Conservation (phyloP, 2,888 invertebrate species). For the Drosophila algonquin region DNA sequence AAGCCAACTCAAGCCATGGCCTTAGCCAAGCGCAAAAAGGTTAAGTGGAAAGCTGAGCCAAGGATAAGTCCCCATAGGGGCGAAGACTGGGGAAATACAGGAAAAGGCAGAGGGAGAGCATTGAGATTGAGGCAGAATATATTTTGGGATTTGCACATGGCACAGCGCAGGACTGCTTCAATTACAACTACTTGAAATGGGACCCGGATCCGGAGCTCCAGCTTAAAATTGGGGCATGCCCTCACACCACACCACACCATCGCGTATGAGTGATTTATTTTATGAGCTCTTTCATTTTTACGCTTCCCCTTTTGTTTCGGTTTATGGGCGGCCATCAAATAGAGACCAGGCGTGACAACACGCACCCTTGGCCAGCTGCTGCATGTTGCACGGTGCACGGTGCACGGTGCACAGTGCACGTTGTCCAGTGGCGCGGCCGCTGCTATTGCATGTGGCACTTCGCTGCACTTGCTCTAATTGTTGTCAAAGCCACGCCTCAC, state of each 20-base stretch:
- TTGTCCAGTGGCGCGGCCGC: not conserved
- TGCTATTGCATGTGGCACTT: slow-evolving; percentile 25
- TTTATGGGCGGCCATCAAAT: slow-evolving; percentile 34
- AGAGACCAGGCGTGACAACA: slow-evolving; percentile 39
- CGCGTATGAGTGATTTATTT: slow-evolving; percentile 76
- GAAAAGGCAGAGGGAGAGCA: not conserved
- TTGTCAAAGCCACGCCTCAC: slow-evolving; percentile 24
- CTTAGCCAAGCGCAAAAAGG: slow-evolving; percentile 62
- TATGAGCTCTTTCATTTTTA: slow-evolving; percentile 33
- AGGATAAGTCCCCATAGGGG: slow-evolving; percentile 39
- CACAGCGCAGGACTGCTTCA: slow-evolving; percentile 41
- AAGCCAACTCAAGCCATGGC: slow-evolving; percentile 54
- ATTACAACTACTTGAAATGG: slow-evolving; percentile 67
- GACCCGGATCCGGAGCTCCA: slow-evolving; percentile 18
- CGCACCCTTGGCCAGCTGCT: slow-evolving; percentile 32
- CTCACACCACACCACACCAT: not conserved
- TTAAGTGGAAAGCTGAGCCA: slow-evolving; percentile 73
- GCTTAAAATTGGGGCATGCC: slow-evolving; percentile 4
- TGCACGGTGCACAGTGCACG: too few relatives aligned
- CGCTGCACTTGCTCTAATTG: slow-evolving; percentile 43
- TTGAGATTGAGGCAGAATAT: slow-evolving; percentile 61
- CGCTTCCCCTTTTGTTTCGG: slow-evolving; percentile 22
- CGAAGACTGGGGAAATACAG: not conserved
- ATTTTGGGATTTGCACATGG: slow-evolving; percentile 56
- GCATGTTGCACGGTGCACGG: slow-evolving; percentile 15